Evolutionary conservation across 2,797 vertebrate genomes (phyloP).

Genomic region (Lindbergichthys nudifrons): DNA sequence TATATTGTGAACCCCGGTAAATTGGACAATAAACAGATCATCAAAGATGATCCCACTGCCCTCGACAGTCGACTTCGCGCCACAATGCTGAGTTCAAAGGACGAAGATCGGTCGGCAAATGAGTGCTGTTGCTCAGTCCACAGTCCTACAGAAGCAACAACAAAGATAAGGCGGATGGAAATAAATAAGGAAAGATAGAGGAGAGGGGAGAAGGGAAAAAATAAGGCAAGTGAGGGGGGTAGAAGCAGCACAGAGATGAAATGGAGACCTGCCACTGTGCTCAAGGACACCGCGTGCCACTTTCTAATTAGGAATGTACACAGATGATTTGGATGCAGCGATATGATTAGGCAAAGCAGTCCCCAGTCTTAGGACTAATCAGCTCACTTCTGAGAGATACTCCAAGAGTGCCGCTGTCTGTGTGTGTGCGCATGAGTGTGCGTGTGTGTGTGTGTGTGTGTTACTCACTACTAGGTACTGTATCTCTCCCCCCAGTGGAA

Average conservation of each 20-base stretch:
- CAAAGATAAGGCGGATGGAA: conserved; percentile 77
- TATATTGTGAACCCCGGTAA: conserved; percentile 62
- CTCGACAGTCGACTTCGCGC: conserved; percentile 65
- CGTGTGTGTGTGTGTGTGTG: conserved; percentile 33
- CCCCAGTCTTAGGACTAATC: conserved; percentile 86
- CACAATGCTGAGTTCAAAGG: conserved; percentile 77
- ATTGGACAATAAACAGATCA: conserved; percentile 79
- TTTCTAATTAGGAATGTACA: conserved; percentile 89
- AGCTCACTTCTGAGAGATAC: conserved; percentile 86
- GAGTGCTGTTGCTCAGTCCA: conserved; percentile 72
- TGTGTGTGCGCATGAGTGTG: conserved; percentile 40
- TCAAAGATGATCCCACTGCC: conserved; percentile 73
- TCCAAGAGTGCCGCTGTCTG: conserved; percentile 62
- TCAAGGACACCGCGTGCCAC: conserved; percentile 85
- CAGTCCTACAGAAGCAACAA: conserved; percentile 79
- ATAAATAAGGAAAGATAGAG: conserved; percentile 72
- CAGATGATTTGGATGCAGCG: conserved; percentile 88
- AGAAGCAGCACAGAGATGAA: conserved; percentile 79
- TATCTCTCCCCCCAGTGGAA: conserved; percentile 30
- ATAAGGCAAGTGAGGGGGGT: conserved; percentile 45
- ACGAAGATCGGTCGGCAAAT: conserved; percentile 76
- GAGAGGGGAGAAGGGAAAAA: conserved; percentile 38
- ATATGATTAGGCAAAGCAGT: conserved; percentile 87
- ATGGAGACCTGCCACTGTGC: conserved; percentile 86
- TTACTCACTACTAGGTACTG: conserved; percentile 34